These are phyloP conservation scores for Polydrusus tereticollis DNA, from an alignment of 2,888 invertebrate species.

Conservation along the genomic window DNA sequence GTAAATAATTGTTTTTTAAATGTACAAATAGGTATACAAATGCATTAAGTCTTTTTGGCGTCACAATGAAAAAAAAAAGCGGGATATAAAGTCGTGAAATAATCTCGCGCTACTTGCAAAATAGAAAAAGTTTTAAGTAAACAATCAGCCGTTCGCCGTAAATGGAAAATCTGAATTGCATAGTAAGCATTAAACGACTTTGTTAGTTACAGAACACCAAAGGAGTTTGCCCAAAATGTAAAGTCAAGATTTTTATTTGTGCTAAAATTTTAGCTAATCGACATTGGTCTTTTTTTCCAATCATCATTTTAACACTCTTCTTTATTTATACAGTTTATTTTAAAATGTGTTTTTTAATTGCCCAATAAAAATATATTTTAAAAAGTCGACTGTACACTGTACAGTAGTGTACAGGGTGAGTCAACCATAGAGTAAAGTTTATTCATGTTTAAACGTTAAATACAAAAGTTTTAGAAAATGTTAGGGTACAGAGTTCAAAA, in stretches of 20 bases:
- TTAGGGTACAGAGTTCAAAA: too few species aligned
- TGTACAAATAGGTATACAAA: too few species aligned
- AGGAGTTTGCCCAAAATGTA: slow-evolving; percentile 28
- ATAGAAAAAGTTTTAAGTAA: slow-evolving; percentile 32
- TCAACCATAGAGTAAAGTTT: too few species aligned
- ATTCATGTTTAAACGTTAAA: too few species aligned
- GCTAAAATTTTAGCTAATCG: background rate
- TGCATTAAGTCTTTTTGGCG: background rate
- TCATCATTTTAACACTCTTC: background rate
- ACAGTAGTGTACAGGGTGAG: too few species aligned
- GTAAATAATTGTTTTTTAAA: too few species aligned
- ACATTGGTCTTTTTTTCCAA: background rate
- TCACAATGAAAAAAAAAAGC: background rate
- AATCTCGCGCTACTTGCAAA: slow-evolving; percentile 7
- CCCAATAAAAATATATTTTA: too few species aligned
- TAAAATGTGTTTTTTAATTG: too few species aligned
- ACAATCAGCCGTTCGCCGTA: slow-evolving; percentile 23
- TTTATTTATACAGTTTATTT: too few species aligned
- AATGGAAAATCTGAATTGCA: slow-evolving; percentile 38
- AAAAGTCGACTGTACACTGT: too few species aligned
- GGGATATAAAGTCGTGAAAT: background rate
- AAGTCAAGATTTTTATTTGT: slow-evolving; percentile 31
- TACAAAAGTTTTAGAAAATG: too few species aligned
- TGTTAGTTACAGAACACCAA: slow-evolving; percentile 23
- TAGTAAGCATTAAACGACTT: slow-evolving; percentile 30